Evolutionary conservation across 2,888 invertebrate genomes (phyloP), one percentile per base, ranked within the genome.

Genomic region (Heliconius ismenius): DNA sequence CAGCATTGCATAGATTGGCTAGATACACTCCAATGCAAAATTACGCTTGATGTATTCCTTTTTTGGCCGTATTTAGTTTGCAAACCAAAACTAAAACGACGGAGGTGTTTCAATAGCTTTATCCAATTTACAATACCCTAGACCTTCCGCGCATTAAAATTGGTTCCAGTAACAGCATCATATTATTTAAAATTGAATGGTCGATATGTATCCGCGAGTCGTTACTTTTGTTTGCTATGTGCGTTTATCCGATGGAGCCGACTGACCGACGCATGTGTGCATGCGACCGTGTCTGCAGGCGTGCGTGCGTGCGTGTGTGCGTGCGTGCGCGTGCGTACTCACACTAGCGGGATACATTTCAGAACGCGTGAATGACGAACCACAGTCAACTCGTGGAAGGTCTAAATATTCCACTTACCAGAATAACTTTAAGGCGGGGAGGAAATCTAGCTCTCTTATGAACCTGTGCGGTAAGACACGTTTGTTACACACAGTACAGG

Each of bases 381-480:
- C 95, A 91, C 96, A 96, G 95, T 96, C 97, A 95, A 95, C 96
- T 94, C 96, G 96, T 95, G 96, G 96, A 95, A 96, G 96, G 95
- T 96, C 96, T 96, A 97, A 96, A 96, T 97, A 96, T 95, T 95
- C 96, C 93, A 96, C 96, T 95, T 96, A 96, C 96, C 96, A 96
- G 96, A 93, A 88, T 95, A 97, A 97, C 97, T 97, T 97, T 96
- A 97, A 97, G 96, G 95, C 94, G 88, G 95, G 95, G 90, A 97
- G 98, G 96, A 98, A 98, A 95, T 98, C 98, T 95, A 98, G 97
- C 96, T 98, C 98, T 94, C 96, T 98, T 95, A 97, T 98, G 97
- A 98, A 98, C 96, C 96, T 98, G 96, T 97, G 97, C 96, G 98
- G 98, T 98, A 98, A 98, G 98, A 96, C 90, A 87, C 84, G 86